These are phyloP conservation scores for Morelia viridis DNA, from an alignment of 2,797 vertebrate genomes.

Conservation along the genomic window DNA sequence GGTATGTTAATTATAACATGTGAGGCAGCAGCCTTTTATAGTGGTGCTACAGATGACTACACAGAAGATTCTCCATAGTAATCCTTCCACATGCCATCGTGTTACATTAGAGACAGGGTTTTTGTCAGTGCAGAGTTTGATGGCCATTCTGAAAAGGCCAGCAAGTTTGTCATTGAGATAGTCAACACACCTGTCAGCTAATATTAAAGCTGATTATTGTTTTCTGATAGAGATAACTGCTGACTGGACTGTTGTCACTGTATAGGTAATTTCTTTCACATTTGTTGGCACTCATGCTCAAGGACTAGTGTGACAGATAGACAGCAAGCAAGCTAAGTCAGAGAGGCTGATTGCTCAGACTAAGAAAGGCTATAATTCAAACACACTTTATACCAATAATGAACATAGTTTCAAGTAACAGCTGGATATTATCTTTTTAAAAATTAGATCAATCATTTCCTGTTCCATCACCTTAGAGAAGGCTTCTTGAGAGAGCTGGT, in stretches of 20 bases:
- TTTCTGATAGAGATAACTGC: slow-evolving; percentile 24
- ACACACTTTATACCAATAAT: background rate
- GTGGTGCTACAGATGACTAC: slow-evolving; percentile 19
- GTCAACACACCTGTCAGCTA: slow-evolving; percentile 27
- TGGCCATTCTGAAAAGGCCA: slow-evolving; percentile 19
- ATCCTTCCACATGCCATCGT: slow-evolving; percentile 17
- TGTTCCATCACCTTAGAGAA: background rate
- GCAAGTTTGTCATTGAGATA: slow-evolving; percentile 32
- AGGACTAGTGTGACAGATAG: background rate
- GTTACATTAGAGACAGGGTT: slow-evolving; percentile 11
- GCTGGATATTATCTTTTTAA: too few relatives aligned
- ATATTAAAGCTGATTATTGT: slow-evolving; percentile 28
- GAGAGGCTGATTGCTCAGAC: background rate
- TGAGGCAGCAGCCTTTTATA: slow-evolving; percentile 5
- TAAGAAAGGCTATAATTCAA: background rate
- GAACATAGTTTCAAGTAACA: background rate
- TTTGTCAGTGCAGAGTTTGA: slow-evolving; percentile 28
- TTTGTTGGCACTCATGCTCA: background rate
- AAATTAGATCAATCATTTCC: too few relatives aligned
- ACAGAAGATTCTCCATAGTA: slow-evolving; percentile 21
- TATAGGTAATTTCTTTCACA: slow-evolving; percentile 17
- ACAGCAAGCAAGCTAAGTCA: background rate
- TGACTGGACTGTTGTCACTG: background rate
- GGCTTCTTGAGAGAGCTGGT: background rate
- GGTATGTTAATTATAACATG: slow-evolving; percentile 30